Evolutionary conservation across 2,797 vertebrate genomes (phyloP).

Genomic region (Orestias chungarensis): DNA sequence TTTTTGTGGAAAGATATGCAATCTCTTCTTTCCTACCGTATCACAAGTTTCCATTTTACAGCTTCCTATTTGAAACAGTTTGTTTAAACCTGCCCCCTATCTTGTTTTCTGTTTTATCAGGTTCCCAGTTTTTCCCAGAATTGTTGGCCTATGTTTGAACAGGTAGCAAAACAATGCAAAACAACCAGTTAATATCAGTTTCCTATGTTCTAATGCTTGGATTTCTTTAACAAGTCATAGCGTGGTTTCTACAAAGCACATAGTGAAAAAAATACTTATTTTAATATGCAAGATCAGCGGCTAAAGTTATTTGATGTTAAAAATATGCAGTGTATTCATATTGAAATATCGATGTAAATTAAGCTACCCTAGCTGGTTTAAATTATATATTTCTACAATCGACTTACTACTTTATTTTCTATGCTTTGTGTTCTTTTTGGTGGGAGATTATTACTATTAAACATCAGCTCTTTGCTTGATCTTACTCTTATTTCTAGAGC

Average conservation of each 20-base stretch:
- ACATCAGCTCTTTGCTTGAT: not conserved
- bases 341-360: not conserved
- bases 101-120: constrained; percentile 67
- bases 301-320: not conserved
- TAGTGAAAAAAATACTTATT: not conserved
- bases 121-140: constrained; percentile 45
- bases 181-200: not conserved
- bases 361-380: not conserved
- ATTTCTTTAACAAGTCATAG: no score
- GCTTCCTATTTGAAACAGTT: constrained; percentile 28
- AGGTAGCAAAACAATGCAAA: constrained; percentile 20
- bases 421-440: not conserved
- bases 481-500: not conserved
- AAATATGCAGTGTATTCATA: not conserved
- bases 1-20: constrained; percentile 36
- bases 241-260: not conserved
- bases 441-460: not conserved
- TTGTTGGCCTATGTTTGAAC: constrained; percentile 29
- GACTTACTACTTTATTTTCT: not conserved
- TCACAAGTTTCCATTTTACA: constrained; percentile 37
- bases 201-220: constrained; percentile 18
- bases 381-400: not conserved
- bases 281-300: not conserved
- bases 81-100: constrained; percentile 50
- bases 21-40: constrained; percentile 26